Evolutionary conservation across 2,888 invertebrate species (phyloP).

Genomic region (Rhorus exstirpatorius): DNA sequence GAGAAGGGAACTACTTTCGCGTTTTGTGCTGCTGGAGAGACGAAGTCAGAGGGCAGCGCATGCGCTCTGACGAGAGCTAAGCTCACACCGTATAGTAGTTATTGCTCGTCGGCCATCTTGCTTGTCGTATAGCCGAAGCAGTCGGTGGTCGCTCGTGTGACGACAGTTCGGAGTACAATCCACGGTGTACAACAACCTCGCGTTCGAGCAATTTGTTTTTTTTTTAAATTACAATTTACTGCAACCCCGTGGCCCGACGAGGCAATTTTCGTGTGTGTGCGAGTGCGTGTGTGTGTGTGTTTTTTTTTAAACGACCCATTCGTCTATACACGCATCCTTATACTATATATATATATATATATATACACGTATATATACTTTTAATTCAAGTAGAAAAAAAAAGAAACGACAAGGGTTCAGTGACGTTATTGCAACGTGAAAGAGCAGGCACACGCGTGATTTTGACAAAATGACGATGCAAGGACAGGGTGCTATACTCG

Average conservation of each 20-base stretch:
- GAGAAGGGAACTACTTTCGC: constrained; percentile 70
- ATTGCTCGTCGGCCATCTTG: constrained; percentile 80
- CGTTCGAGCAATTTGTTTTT: constrained; percentile 60
- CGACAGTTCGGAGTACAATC: constrained; percentile 75
- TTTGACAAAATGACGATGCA: constrained; percentile 92
- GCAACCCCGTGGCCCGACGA: constrained; percentile 14
- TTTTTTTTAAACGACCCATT: background rate
- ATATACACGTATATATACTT: constrained; percentile 19
- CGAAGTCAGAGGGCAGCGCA: constrained; percentile 31
- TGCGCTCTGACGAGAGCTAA: constrained; percentile 77
- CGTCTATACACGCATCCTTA: background rate
- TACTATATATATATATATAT: no score
- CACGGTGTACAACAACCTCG: constrained; percentile 73
- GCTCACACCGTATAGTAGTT: constrained; percentile 31
- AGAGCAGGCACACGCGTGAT: constrained; percentile 61
- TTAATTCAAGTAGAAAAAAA: constrained; percentile 19
- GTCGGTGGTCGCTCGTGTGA: constrained; percentile 83
- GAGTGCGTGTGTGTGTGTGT: background rate
- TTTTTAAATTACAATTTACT: background rate
- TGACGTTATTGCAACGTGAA: constrained; percentile 42
- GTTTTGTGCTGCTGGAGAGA: constrained; percentile 39
- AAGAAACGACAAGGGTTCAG: constrained; percentile 19
- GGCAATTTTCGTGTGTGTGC: constrained; percentile 36
- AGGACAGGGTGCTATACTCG: constrained; percentile 97
- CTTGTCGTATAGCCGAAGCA: constrained; percentile 75